Evolutionary conservation across 2,113 vertebrate genomes (phyloP).

Genomic region (Melanerpes formicivorus): DNA sequence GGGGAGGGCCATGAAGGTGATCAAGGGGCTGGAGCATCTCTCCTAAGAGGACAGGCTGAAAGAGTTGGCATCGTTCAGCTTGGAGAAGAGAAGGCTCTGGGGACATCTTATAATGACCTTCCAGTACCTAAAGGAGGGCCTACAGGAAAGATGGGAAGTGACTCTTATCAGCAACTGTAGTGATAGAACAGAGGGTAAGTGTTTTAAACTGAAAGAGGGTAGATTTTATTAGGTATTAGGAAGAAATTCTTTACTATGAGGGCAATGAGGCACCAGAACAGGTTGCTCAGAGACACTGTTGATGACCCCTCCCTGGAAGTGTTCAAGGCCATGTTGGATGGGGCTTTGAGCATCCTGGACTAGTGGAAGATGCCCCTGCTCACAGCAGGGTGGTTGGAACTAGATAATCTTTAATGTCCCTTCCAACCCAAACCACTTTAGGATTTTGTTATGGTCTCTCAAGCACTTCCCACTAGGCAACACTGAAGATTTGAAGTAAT

Average conservation of each 20-base stretch:
- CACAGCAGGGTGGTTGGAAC: not conserved
- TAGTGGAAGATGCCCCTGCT: not conserved
- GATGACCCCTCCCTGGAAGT: not conserved
- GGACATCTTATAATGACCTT: not conserved
- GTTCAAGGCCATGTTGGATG: not conserved
- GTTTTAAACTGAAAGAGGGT: not conserved
- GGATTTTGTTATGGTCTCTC: not conserved
- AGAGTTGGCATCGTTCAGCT: not conserved
- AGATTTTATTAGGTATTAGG: not conserved
- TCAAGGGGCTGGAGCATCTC: not conserved
- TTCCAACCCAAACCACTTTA: not conserved
- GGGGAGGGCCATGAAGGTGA: not conserved
- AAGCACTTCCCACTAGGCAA: not conserved
- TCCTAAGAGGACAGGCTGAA: not conserved
- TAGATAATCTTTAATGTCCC: not conserved
- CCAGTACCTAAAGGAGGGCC: not conserved
- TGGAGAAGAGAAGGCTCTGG: not conserved
- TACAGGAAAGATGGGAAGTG: not conserved
- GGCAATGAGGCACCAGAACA: not conserved
- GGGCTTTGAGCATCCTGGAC: not conserved
- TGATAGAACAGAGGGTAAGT: not conserved
- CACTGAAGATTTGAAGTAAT: not conserved
- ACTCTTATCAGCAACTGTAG: not conserved
- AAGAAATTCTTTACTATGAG: not conserved
- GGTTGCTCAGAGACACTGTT: not conserved